Percentiles rank a stretch among this genome's conserved stretches.
phyloP scores from a whole-genome alignment of 1,140 invertebrate genomes.

The Zaprionus lachaisei region DNA sequence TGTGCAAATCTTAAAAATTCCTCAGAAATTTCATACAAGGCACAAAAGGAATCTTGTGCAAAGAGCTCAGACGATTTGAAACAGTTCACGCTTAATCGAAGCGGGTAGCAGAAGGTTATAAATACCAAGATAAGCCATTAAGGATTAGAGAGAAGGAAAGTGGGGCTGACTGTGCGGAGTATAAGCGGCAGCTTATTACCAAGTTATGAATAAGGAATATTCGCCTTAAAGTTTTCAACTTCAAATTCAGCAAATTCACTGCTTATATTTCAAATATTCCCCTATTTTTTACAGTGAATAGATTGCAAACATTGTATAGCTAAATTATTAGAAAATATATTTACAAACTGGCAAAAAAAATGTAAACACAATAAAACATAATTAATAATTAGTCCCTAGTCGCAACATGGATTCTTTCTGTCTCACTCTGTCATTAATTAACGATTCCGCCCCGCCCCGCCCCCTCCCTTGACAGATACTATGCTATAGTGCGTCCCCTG shows the following conservation, averaged over 20 bases:
- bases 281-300: not conserved
- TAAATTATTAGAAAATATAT: constrained; percentile 1
- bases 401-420: not conserved
- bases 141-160: not conserved
- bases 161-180: too few species aligned
- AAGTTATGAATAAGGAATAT: not conserved
- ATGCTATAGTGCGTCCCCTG: constrained; percentile 94
- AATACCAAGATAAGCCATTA: not conserved
- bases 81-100: not conserved
- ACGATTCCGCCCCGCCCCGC: constrained; percentile 5
- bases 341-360: not conserved
- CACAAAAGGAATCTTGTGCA: constrained; percentile 11
- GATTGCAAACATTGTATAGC: not conserved
- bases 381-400: not conserved
- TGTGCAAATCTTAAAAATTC: constrained; percentile 24
- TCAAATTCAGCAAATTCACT: not conserved
- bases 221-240: not conserved
- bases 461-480: constrained; percentile 86
- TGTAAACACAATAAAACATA: not conserved
- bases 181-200: not conserved
- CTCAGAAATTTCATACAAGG: constrained; percentile 18
- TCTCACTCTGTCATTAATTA: constrained; percentile 26
- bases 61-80: constrained; percentile 15
- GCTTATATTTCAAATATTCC: not conserved
- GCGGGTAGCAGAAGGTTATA: not conserved